A percentile compares a stretch with the other conserved stretches of the same genome.
Evolutionary conservation across 64 coral and sea anemone species (phyloP).

Genomic region (Montipora capricornis): DNA sequence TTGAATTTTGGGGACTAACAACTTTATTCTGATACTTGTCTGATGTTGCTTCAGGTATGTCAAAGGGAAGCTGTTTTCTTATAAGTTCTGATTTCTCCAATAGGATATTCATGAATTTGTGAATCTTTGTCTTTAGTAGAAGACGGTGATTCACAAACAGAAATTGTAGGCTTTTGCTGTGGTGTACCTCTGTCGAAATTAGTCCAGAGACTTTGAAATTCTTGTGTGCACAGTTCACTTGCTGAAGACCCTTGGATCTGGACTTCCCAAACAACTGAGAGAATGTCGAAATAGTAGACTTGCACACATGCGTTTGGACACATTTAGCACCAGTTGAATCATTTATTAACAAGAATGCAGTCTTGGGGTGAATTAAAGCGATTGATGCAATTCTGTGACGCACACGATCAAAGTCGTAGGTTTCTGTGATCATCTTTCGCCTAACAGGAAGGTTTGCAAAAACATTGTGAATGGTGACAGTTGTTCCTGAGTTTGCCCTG

Average conservation of each 20-base stretch:
- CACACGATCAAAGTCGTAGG: slow-evolving; percentile 83
- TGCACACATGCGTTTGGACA: slow-evolving; percentile 79
- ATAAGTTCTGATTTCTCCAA: slow-evolving; percentile 72
- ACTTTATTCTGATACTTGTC: slow-evolving; percentile 29
- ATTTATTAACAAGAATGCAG: slow-evolving; percentile 84
- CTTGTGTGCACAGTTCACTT: slow-evolving; percentile 39
- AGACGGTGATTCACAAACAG: slow-evolving; percentile 89
- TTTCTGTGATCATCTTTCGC: slow-evolving; percentile 75
- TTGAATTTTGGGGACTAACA: slow-evolving; percentile 3
- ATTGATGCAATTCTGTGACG: slow-evolving; percentile 83
- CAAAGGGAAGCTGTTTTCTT: not conserved
- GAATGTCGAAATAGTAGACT: slow-evolving; percentile 80
- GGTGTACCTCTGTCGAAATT: slow-evolving; percentile 74
- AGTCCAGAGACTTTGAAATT: slow-evolving; percentile 72
- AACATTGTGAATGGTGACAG: slow-evolving; percentile 75
- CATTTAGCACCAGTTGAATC: slow-evolving; percentile 71
- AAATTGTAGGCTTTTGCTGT: slow-evolving; percentile 89
- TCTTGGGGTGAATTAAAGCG: slow-evolving; percentile 79
- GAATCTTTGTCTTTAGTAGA: slow-evolving; percentile 90
- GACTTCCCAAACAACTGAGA: slow-evolving; percentile 93
- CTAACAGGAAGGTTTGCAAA: slow-evolving; percentile 90
- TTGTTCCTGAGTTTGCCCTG: slow-evolving; percentile 78
- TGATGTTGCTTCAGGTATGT: not conserved
- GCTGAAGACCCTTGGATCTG: slow-evolving; percentile 80
- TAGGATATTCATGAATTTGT: slow-evolving; percentile 81